Percentiles rank a stretch among this genome's conserved stretches.
phyloP scores from a whole-genome alignment of 1,140 invertebrate species.

The Magallana gigas region DNA sequence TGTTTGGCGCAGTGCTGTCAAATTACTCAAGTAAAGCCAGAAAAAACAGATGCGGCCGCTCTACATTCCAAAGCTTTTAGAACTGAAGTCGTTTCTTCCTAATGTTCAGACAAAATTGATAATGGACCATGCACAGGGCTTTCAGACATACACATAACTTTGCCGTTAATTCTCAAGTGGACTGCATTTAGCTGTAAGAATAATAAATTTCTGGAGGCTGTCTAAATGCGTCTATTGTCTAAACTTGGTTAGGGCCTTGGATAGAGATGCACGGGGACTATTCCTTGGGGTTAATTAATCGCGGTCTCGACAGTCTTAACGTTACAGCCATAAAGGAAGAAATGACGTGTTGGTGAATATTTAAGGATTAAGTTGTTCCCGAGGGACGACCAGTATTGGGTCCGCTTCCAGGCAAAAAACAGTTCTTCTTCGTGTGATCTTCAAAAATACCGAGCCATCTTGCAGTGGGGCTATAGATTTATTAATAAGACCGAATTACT shows the following conservation, averaged over 20 bases:
- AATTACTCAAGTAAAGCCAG: too few relatives aligned
- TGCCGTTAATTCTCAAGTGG: background rate
- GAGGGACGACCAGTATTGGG: background rate
- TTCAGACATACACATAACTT: background rate
- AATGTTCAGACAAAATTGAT: conserved; percentile 1
- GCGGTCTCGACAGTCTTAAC: background rate
- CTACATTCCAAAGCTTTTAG: background rate
- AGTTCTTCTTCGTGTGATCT: background rate
- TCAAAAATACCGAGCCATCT: background rate
- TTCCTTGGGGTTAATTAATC: conserved; percentile 37
- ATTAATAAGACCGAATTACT: background rate
- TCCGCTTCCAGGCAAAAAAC: background rate
- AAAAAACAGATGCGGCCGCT: background rate
- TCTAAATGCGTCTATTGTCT: conserved; percentile 9
- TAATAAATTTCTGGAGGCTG: background rate
- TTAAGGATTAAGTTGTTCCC: conserved; percentile 12
- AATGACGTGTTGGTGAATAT: conserved; percentile 28
- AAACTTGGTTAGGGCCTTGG: background rate
- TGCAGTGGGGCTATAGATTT: background rate
- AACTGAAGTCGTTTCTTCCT: background rate
- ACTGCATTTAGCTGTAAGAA: background rate
- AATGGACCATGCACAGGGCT: background rate
- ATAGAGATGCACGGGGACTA: background rate
- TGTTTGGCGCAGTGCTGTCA: too few relatives aligned
- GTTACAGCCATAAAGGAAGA: conserved; percentile 1